Percentiles rank a stretch among this genome's conserved stretches.
phyloP scores from a whole-genome alignment of 2,888 invertebrate species.

The Smittia aterrima region DNA sequence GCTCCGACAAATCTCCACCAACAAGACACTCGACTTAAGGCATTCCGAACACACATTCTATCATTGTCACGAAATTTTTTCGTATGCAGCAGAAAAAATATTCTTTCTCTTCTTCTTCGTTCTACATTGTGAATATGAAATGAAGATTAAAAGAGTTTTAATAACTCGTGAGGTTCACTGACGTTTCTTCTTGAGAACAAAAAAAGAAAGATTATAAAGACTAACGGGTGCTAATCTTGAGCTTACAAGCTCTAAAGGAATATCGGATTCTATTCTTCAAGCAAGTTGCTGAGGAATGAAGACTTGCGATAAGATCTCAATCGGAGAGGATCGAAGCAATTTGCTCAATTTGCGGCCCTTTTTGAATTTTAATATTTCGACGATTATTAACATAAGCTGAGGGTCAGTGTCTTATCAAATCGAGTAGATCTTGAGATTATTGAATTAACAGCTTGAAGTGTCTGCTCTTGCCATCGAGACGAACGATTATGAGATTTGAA shows the following conservation, averaged over 20 bases:
- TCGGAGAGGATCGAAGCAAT: background rate
- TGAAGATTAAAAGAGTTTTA: background rate
- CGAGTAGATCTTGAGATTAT: background rate
- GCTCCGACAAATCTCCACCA: background rate
- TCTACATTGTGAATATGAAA: background rate
- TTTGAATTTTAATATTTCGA: background rate
- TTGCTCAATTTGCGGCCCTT: background rate
- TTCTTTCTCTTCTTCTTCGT: background rate
- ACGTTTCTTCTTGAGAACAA: background rate
- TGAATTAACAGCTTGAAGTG: background rate
- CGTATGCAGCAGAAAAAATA: background rate
- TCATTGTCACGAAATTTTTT: constrained; percentile 14
- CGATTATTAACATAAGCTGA: constrained; percentile 11
- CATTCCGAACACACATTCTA: background rate
- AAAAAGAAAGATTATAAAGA: background rate
- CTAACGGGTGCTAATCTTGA: background rate
- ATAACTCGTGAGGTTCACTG: background rate
- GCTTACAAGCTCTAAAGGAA: background rate
- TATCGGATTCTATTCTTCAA: background rate
- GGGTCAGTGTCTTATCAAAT: constrained; percentile 18
- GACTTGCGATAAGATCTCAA: constrained; percentile 3
- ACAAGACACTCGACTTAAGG: background rate
- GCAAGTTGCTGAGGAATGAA: background rate
- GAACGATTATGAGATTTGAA: constrained; percentile 9
- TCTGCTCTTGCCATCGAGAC: background rate